Percentiles rank a stretch among this genome's conserved stretches.
phyloP scores from a whole-genome alignment of 2,888 invertebrate species.

The Achlya flavicornis region DNA sequence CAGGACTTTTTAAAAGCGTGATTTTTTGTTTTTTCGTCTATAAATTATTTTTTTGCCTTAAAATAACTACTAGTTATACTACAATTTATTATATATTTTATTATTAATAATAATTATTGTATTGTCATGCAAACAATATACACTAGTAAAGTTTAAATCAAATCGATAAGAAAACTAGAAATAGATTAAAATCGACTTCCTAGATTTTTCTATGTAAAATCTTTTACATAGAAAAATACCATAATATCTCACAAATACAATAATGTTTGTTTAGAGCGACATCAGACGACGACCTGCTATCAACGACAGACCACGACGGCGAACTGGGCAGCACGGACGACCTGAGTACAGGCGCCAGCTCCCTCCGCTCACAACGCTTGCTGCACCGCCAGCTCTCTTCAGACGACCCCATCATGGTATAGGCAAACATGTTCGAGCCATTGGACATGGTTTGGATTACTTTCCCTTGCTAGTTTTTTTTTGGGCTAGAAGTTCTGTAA shows the following conservation, averaged over 20 bases:
- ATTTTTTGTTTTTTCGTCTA: too few relatives aligned
- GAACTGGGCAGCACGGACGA: conserved; percentile 87
- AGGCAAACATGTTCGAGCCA: conserved; percentile 21
- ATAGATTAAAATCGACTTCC: too few relatives aligned
- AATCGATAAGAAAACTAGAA: too few relatives aligned
- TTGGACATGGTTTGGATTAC: conserved; percentile 8
- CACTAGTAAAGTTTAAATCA: too few relatives aligned
- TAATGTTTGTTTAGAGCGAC: conserved; percentile 84
- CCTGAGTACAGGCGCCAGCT: conserved; percentile 67
- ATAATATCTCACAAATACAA: not conserved
- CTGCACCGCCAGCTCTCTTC: conserved; percentile 78
- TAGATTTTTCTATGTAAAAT: too few relatives aligned
- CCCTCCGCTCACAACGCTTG: conserved; percentile 69
- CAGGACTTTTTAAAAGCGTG: too few relatives aligned
- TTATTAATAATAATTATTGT: too few relatives aligned
- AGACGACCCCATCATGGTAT: conserved; percentile 82
- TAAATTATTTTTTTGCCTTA: too few relatives aligned
- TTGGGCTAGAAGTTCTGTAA: not conserved
- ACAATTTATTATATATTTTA: too few relatives aligned
- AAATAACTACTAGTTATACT: too few relatives aligned
- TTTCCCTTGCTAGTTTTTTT: not conserved
- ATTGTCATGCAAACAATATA: too few relatives aligned
- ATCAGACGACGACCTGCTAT: conserved; percentile 94
- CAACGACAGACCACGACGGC: conserved; percentile 90
- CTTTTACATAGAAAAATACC: too few relatives aligned